These are phyloP conservation scores for Odocoileus hemionus DNA, from an alignment of 2,113 vertebrate species.

Conservation along the genomic window DNA sequence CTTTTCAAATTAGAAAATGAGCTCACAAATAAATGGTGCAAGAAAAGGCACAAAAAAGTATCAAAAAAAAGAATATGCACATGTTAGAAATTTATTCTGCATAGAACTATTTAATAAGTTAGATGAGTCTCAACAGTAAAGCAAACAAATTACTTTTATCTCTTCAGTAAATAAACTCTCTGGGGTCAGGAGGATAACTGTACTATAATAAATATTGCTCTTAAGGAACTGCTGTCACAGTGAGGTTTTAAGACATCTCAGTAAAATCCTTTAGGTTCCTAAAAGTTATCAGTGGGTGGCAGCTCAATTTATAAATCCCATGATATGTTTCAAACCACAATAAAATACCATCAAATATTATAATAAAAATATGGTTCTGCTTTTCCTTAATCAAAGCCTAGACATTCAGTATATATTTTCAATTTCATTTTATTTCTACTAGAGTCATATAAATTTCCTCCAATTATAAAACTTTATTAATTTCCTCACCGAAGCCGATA, in stretches of 20 bases:
- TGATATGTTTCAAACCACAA: neutral
- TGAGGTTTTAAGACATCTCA: neutral
- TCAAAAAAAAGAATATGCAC: neutral
- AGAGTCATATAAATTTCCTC: neutral
- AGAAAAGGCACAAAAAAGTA: neutral
- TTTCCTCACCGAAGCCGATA: neutral
- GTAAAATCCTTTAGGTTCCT: neutral
- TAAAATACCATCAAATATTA: neutral
- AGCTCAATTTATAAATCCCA: neutral
- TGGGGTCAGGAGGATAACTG: neutral
- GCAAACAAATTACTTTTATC: neutral
- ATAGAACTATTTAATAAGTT: neutral
- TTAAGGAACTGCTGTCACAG: neutral
- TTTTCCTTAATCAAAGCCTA: neutral
- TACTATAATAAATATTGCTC: neutral
- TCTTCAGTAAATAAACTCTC: slow-evolving; percentile 27
- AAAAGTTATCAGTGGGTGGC: neutral
- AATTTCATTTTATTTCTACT: slow-evolving; percentile 13
- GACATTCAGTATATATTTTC: neutral
- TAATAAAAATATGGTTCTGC: neutral
- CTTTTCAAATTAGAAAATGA: neutral
- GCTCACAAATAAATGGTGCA: neutral
- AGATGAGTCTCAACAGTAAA: neutral
- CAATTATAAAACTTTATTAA: neutral
- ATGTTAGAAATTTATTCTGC: neutral